Evolutionary conservation across 2,888 invertebrate species (phyloP), one percentile per base, ranked within the genome.

Genomic region (Eurytoma californica): DNA sequence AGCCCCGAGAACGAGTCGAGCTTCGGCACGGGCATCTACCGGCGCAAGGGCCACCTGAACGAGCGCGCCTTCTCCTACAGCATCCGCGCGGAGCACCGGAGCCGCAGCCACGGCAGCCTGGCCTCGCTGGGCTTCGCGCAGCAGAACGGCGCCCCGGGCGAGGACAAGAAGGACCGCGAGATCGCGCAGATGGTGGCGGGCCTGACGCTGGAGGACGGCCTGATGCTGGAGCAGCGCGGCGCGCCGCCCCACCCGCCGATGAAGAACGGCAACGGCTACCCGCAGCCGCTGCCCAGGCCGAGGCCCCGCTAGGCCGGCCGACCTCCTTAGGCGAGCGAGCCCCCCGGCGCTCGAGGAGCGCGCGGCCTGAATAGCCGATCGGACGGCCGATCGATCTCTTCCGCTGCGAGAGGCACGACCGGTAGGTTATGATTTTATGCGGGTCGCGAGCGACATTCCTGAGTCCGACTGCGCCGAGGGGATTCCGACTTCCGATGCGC

Each of bases 121-220:
- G 97, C 97, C 81, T 97, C 97, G 88, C 92, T 97, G 82, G 97
- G 97, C 89, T 97, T 97, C 91, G 96, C 95, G 84, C 87, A 88
- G 30, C 95, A 95, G 18, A 90, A 89, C 80, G 80, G 51, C 4
- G 30, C 55, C 13, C 88, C 90, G 68, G 88, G 90, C 82, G 86
- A 91, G 80, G 86, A 90, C 82, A 96, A 97, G 90, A 97, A 97
- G 89, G 97, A 97, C 90, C 93, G 97, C 3, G 97, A 97, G 91
- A 97, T 97, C 84, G 96, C 97, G 91, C 97, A 97, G 91, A 94
- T 97, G 94, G 96, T 97, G 82, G 96, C 97, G n/a, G 97, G 97
- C 24, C 91, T 97, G 85, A 96, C 95, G 87, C 92, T 97, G 72
- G 95, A 95, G 0, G 96, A 96, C 80, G 94, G 95, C 83, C 92